Conservation (phyloP, 2,888 invertebrate genomes). For the Cybosia mesomella region DNA sequence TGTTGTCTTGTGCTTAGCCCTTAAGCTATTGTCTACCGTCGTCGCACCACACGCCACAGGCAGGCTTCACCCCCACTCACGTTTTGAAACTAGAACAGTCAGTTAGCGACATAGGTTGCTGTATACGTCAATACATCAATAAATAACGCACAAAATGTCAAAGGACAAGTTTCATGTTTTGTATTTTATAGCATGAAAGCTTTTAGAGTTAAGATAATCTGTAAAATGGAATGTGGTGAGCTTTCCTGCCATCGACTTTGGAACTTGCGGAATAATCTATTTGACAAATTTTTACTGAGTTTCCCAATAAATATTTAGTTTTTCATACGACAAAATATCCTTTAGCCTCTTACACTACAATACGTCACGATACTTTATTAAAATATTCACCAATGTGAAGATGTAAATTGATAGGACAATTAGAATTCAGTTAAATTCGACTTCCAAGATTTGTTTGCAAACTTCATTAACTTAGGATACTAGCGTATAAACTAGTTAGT, state of each 20-base stretch:
- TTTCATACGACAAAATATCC: neutral
- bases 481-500: no score
- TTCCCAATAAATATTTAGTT: neutral
- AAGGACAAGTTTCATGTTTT: neutral
- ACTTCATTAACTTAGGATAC: no score
- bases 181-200: no score
- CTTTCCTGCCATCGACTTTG: neutral
- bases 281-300: neutral
- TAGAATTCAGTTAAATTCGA: neutral
- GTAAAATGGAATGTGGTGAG: no score
- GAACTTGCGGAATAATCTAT: neutral
- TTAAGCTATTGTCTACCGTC: slow-evolving; percentile 1
- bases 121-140: neutral
- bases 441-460: neutral
- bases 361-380: neutral
- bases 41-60: neutral
- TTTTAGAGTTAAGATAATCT: no score
- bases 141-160: neutral
- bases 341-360: neutral
- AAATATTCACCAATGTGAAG: neutral
- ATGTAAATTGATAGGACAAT: neutral
- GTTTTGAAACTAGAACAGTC: slow-evolving; percentile 1
- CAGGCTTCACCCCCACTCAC: slow-evolving; percentile 1
- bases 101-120: neutral
- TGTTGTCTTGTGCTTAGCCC: slow-evolving; percentile 4